Evolutionary conservation across 2,113 vertebrate genomes (phyloP).

Genomic region (Diphyllodes magnificus): DNA sequence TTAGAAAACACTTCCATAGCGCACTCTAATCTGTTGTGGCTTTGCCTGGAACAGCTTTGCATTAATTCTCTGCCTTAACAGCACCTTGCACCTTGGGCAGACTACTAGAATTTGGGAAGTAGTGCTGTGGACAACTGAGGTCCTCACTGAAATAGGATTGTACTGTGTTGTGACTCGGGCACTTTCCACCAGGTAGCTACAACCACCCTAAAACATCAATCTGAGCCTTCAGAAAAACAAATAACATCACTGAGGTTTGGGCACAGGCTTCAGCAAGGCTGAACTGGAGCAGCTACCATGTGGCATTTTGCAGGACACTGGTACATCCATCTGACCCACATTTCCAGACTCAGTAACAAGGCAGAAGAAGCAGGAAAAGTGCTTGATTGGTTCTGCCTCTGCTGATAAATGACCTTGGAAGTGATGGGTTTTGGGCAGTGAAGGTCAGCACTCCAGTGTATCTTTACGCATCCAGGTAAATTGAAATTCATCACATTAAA

Average conservation of each 20-base stretch:
- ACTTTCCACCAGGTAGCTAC: background rate
- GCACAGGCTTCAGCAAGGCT: background rate
- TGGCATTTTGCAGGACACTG: background rate
- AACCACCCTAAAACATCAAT: background rate
- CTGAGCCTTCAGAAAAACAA: background rate
- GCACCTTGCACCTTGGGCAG: background rate
- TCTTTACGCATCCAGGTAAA: background rate
- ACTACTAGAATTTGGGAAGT: background rate
- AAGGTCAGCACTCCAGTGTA: background rate
- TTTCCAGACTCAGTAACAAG: background rate
- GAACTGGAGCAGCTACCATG: background rate
- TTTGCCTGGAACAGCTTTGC: background rate
- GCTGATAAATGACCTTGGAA: background rate
- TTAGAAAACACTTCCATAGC: background rate
- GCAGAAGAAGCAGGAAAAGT: background rate
- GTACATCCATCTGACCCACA: background rate
- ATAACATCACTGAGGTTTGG: background rate
- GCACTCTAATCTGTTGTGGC: background rate
- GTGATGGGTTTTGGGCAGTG: background rate
- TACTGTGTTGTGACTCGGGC: background rate
- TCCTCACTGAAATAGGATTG: background rate
- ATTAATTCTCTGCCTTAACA: background rate
- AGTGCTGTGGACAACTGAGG: background rate
- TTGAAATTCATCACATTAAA: background rate
- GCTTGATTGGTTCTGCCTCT: fast-evolving